These are phyloP conservation scores for Zoroaster sp. DNA, from an alignment of 53 echinoderm and acorn worm genomes.

Conservation along the genomic window DNA sequence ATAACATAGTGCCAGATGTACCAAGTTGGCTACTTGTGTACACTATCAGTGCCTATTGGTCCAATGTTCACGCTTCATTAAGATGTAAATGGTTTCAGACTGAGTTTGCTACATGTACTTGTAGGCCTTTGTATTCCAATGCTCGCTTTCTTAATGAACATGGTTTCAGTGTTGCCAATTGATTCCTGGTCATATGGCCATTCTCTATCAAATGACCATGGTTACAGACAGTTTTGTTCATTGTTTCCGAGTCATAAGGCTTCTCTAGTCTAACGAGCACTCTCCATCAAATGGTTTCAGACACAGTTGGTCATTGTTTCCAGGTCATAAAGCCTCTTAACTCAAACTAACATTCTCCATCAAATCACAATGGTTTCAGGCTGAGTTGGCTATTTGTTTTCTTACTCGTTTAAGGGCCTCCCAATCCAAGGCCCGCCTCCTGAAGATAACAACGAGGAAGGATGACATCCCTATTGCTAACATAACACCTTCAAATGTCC, in stretches of 20 bases:
- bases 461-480: conserved; percentile 47
- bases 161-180: too few relatives aligned
- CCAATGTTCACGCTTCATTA: not conserved
- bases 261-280: too few relatives aligned
- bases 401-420: conserved; percentile 55
- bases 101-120: not conserved
- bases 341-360: not conserved
- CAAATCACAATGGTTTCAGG: not conserved
- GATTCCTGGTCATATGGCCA: too few relatives aligned
- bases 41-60: too few relatives aligned
- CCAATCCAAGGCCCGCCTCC: conserved; percentile 55
- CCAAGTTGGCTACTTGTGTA: too few relatives aligned
- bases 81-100: not conserved
- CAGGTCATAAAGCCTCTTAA: not conserved
- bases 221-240: too few relatives aligned
- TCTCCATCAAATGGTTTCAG: too few relatives aligned
- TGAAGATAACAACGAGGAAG: conserved; percentile 49
- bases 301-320: too few relatives aligned
- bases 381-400: conserved; percentile 65
- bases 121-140: not conserved
- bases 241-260: too few relatives aligned
- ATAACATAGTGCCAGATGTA: too few relatives aligned
- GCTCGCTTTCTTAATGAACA: too few relatives aligned
- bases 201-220: too few relatives aligned
- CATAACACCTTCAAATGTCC: conserved; percentile 72